Conservation (phyloP, 1,140 invertebrate species). For the Drosophila burlai region DNA sequence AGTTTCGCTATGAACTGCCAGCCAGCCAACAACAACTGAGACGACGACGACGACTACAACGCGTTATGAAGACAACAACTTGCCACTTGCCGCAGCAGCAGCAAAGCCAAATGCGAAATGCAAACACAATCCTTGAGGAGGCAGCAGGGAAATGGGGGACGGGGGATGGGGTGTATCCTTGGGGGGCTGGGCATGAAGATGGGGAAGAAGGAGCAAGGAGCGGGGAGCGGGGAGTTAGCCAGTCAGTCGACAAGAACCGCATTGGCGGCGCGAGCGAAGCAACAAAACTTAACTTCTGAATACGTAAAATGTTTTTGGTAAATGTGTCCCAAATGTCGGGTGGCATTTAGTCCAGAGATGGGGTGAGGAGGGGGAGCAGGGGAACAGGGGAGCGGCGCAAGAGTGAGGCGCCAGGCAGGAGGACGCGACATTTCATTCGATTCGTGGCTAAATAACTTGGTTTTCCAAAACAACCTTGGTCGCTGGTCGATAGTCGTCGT, state of each 20-base stretch:
- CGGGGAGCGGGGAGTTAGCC: conserved; percentile 13
- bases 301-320: conserved; percentile 82
- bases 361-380: background rate
- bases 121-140: conserved; percentile 54
- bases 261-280: conserved; percentile 42
- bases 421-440: conserved; percentile 77
- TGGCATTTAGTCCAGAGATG: conserved; percentile 46
- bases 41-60: conserved; percentile 26
- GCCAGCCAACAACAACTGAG: conserved; percentile 49
- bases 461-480: conserved; percentile 65
- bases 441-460: conserved; percentile 77
- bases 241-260: conserved; percentile 42
- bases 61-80: conserved; percentile 65
- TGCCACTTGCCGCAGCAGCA: conserved; percentile 42
- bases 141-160: background rate
- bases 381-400: background rate
- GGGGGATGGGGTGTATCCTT: conserved; percentile 1
- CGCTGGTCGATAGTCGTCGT: conserved; percentile 61
- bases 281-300: conserved; percentile 75
- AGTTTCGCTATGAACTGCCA: conserved; percentile 48
- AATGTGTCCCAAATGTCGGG: conserved; percentile 81
- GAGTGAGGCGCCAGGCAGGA: conserved; percentile 6
- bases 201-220: background rate
- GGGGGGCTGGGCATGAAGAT: background rate
- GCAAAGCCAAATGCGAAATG: conserved; percentile 72